These are phyloP conservation scores for Chaetodon auriga DNA, from an alignment of 2,113 vertebrate genomes.

Conservation along the genomic window DNA sequence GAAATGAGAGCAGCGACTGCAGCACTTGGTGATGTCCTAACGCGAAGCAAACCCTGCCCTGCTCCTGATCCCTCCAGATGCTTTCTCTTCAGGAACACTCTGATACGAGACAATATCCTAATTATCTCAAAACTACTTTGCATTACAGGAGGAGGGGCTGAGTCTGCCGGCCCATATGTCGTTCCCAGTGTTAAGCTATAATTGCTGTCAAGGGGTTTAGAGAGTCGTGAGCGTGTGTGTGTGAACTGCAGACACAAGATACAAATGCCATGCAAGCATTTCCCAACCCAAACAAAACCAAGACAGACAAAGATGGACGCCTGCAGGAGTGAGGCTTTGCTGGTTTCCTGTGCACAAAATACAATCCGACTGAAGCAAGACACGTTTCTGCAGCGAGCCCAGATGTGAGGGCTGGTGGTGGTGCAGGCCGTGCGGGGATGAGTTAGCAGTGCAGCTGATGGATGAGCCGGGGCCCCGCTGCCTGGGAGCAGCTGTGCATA, in stretches of 20 bases:
- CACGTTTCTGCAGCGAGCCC: not conserved
- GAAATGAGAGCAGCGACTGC: conserved; percentile 63
- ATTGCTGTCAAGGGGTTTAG: not conserved
- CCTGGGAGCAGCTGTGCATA: conserved; percentile 71
- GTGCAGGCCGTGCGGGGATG: conserved; percentile 28
- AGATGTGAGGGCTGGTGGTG: conserved; percentile 30
- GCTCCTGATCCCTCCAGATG: conserved; percentile 3
- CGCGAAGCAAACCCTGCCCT: conserved; percentile 7
- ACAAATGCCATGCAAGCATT: not conserved
- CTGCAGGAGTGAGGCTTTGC: not conserved
- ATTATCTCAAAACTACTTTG: conserved; percentile 1
- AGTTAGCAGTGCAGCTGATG: conserved; percentile 49
- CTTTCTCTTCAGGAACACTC: not conserved
- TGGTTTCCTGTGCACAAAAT: not conserved
- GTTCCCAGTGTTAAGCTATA: not conserved
- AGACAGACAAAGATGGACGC: not conserved
- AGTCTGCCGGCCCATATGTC: not conserved
- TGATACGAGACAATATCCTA: not conserved
- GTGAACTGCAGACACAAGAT: not conserved
- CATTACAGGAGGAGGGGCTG: not conserved
- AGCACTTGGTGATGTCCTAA: conserved; percentile 20
- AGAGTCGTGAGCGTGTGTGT: not conserved
- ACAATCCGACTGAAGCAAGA: not conserved
- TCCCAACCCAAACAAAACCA: not conserved
- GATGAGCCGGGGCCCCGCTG: conserved; percentile 61